phyloP scores from a whole-genome alignment of 1,140 invertebrate genomes.

The Gonatopus flavifemur region DNA sequence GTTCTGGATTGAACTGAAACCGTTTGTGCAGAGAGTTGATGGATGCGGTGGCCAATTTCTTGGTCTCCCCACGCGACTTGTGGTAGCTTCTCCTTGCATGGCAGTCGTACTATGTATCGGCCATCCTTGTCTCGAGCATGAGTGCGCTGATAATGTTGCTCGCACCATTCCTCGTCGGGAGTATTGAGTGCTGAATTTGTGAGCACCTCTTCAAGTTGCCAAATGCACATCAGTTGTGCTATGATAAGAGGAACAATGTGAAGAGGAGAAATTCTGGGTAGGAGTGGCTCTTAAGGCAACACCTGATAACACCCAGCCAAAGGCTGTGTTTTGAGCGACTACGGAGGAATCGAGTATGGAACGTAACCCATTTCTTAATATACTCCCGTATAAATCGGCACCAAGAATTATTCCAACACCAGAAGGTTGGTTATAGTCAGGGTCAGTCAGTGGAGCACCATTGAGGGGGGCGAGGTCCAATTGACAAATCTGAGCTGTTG shows the following conservation, averaged over 20 bases:
- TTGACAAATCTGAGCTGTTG: not conserved
- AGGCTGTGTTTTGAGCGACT: no score
- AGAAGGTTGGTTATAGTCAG: constrained; percentile 12
- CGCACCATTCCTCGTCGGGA: constrained; percentile 15
- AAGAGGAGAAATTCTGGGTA: constrained; percentile 14
- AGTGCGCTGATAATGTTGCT: constrained; percentile 8
- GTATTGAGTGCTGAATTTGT: not conserved
- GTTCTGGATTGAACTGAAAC: constrained; percentile 10
- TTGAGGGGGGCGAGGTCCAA: not conserved
- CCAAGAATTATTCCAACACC: no score
- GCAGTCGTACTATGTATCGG: constrained; percentile 8
- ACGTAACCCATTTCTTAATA: no score
- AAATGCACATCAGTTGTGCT: not conserved
- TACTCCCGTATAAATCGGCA: no score
- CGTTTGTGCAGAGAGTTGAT: constrained; percentile 10
- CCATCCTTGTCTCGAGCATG: constrained; percentile 6
- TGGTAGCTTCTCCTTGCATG: constrained; percentile 3
- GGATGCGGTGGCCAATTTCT: not conserved
- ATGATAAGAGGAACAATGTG: not conserved
- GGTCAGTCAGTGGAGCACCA: constrained; percentile 9
- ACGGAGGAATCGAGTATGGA: no score
- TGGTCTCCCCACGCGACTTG: not conserved
- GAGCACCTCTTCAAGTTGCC: constrained; percentile 12
- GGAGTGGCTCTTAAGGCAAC: no score
- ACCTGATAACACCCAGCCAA: no score